Evolutionary conservation across 2,888 invertebrate genomes (phyloP).

Genomic region (Euclidia mi): DNA sequence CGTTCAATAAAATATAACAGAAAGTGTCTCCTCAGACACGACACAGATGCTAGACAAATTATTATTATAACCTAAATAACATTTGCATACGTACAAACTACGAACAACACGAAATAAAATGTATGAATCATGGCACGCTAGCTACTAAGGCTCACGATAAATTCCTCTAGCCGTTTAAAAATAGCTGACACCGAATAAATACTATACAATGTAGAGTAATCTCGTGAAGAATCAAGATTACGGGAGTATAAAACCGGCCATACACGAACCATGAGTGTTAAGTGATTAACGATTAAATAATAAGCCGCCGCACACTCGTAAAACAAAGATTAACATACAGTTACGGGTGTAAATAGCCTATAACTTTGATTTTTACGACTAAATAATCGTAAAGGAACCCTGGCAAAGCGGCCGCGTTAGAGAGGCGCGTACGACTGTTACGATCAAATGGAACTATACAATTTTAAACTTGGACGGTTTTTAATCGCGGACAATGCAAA

Average conservation of each 20-base stretch:
- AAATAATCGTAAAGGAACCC: conserved; percentile 91
- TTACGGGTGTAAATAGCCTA: conserved; percentile 89
- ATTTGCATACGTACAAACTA: conserved; percentile 29
- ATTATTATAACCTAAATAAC: conserved; percentile 39
- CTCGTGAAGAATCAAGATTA: conserved; percentile 58
- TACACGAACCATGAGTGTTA: conserved; percentile 79
- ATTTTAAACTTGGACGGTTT: conserved; percentile 73
- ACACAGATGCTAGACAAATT: conserved; percentile 19
- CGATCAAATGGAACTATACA: conserved; percentile 42
- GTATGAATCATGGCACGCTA: conserved; percentile 47
- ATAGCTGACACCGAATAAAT: conserved; percentile 52
- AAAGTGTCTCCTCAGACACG: conserved; percentile 18
- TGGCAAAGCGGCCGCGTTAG: conserved; percentile 72
- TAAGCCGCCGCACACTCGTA: conserved; percentile 87
- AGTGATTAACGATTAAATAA: conserved; percentile 89
- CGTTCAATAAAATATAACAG: conserved; percentile 14
- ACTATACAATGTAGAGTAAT: conserved; percentile 53
- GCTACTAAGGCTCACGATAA: conserved; percentile 40
- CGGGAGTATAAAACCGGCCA: conserved; percentile 72
- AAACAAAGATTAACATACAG: conserved; percentile 90
- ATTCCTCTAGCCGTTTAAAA: conserved; percentile 52
- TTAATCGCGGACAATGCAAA: conserved; percentile 87
- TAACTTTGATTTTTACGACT: conserved; percentile 91
- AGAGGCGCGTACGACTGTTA: conserved; percentile 55
- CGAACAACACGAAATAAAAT: conserved; percentile 32